These are phyloP conservation scores for Pseudochirops cupreus DNA, from an alignment of 2,797 vertebrate genomes.

Conservation along the genomic window DNA sequence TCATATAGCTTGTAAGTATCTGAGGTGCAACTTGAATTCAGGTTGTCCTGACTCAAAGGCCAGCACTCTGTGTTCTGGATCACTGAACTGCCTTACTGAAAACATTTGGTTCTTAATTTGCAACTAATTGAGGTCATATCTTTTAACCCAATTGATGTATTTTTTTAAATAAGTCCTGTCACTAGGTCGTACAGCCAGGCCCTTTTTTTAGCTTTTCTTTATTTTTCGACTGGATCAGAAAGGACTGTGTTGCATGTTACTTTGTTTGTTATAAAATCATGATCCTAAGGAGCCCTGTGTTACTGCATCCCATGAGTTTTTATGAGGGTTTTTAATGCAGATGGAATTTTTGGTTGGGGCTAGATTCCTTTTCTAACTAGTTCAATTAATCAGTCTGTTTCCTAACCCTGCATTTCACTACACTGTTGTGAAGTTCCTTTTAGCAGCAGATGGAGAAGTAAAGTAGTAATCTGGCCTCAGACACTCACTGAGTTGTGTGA, in stretches of 20 bases:
- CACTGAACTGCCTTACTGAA: neutral
- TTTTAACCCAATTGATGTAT: slow-evolving; percentile 21
- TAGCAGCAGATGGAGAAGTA: neutral
- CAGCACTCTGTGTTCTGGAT: neutral
- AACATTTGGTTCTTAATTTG: slow-evolving; percentile 57
- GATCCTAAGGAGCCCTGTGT: neutral
- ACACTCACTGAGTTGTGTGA: neutral
- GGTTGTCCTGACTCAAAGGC: neutral
- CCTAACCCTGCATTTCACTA: neutral
- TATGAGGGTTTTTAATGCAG: slow-evolving; percentile 35
- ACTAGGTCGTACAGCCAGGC: neutral
- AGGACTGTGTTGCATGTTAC: slow-evolving; percentile 12
- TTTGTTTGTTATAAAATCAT: slow-evolving; percentile 46
- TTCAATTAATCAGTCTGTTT: neutral
- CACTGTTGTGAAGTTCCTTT: neutral
- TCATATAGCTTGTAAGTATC: neutral
- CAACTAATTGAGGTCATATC: slow-evolving; percentile 29
- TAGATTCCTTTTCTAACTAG: neutral
- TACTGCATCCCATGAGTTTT: neutral
- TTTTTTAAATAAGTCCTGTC: neutral
- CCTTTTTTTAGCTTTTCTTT: slow-evolving; percentile 39
- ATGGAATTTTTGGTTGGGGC: neutral
- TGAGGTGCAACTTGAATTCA: neutral
- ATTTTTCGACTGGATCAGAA: neutral
- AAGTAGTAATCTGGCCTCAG: neutral